Evolutionary conservation across 2,113 vertebrate genomes (phyloP).

Genomic region (Alethe castanea): DNA sequence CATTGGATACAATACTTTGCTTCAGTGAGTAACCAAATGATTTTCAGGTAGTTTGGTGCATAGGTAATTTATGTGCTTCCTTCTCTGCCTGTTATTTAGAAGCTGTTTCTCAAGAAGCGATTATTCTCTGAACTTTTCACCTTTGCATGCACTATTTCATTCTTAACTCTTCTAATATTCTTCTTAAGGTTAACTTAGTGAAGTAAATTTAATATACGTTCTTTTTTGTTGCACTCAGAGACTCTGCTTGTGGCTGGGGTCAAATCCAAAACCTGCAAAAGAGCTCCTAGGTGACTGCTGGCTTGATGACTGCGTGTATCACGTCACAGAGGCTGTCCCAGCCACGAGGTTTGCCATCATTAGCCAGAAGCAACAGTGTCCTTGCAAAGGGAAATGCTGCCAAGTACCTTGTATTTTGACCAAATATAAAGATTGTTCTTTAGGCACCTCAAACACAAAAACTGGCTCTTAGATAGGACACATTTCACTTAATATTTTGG

Average conservation of each 20-base stretch:
- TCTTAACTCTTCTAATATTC: conserved; percentile 36
- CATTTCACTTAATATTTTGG: neutral
- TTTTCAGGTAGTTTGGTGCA: conserved; percentile 55
- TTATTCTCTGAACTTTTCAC: conserved; percentile 51
- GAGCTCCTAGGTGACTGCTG: neutral
- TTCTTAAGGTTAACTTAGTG: conserved; percentile 46
- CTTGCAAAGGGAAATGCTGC: neutral
- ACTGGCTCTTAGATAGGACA: neutral
- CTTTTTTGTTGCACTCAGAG: neutral
- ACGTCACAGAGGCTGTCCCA: neutral
- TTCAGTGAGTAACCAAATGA: conserved; percentile 55
- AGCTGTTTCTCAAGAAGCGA: conserved; percentile 42
- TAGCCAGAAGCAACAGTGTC: neutral
- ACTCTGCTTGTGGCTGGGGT: neutral
- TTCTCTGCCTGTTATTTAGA: conserved; percentile 38
- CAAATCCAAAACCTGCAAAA: neutral
- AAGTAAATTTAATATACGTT: conserved; percentile 8
- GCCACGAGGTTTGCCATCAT: neutral
- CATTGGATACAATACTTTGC: conserved; percentile 34
- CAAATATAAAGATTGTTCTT: neutral
- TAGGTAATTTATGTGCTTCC: conserved; percentile 56
- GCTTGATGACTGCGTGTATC: neutral
- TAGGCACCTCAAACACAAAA: neutral
- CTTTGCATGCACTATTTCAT: conserved; percentile 29
- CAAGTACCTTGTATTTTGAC: neutral